Base-by-base conservation (phyloP, 2,888 invertebrate genomes). In the Aleiodes testaceus region DNA sequence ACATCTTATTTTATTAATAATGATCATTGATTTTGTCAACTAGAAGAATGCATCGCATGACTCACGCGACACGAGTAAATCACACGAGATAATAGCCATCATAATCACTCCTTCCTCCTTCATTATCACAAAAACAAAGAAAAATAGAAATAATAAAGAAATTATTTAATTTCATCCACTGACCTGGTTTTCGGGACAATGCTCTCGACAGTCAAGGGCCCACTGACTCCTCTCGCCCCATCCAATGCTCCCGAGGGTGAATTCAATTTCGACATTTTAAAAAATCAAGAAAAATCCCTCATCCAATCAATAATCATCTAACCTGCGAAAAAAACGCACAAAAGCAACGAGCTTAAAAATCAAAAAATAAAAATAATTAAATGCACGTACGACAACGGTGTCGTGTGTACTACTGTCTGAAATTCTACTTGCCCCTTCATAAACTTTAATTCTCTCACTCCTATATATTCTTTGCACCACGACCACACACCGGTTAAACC, bases 401-500 rank as follows among this genome's bases (percentile, higher is more conserved):
- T 79, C 75, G 75, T 66, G 20, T 14, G 61, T 53, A 71, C 71
- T 61, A 66, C 47, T 55, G 70, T 49, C 66, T 47, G 59, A 52
- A 36, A 36, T 36, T 36, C 16, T 42, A 36, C 9, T 71, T 66
- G 44, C 59, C 59, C 59, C 36, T 42, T 71, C 66, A 66, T 50
- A 36, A 26, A 50, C 30, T 44, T 12, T 16, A 66, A 66, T 50
- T 52, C 52, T 66, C 44, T 61, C 50, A 81, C 81, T 80, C 80
- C 50, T 81, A 81, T 80, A 79, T 36, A 36, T 36, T 36, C 36
- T 36, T 36, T 36, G 7, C 9, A 11, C 36, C 9, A 36, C 80
- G 26, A 71, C 80, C 79, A 79, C 80, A 80, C 79, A 79, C 83
- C 82, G 83, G 59, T 81, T 81, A 82, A 83, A 84, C 85, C 84